A percentile compares a stretch with the other conserved stretches of the same genome.
phyloP scores from a whole-genome alignment of 2,888 invertebrate species.

The Mythimna impura region DNA sequence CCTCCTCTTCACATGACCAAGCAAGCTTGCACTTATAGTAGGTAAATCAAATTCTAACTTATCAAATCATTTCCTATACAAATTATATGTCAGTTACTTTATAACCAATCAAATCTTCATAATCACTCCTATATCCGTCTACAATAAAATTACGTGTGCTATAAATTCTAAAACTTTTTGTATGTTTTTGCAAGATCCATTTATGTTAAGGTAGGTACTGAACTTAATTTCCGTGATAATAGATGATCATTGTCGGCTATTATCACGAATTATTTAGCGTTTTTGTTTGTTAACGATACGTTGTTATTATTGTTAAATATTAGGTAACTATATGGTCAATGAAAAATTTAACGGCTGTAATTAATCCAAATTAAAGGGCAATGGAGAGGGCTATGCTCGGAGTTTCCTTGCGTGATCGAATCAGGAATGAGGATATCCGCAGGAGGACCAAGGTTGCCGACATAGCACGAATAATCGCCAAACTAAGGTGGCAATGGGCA shows the following conservation, averaged over 20 bases:
- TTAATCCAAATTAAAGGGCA: not conserved
- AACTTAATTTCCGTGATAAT: slow-evolving; percentile 41
- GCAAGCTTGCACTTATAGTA: not conserved
- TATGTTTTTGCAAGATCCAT: slow-evolving; percentile 42
- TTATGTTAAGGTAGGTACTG: slow-evolving; percentile 43
- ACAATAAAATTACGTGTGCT: slow-evolving; percentile 11
- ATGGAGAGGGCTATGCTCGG: too few species aligned
- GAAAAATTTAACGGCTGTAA: not conserved
- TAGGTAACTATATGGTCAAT: not conserved
- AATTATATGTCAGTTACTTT: not conserved
- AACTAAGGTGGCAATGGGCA: too few species aligned
- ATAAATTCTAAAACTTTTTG: slow-evolving; percentile 1
- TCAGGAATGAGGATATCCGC: too few species aligned
- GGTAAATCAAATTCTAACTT: slow-evolving; percentile 3
- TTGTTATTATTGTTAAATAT: slow-evolving; percentile 9
- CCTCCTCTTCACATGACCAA: too few species aligned
- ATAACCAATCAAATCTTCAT: slow-evolving; percentile 2
- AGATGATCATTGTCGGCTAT: slow-evolving; percentile 28
- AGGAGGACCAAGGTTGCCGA: too few species aligned
- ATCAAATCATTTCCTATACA: slow-evolving; percentile 7
- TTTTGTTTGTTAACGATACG: slow-evolving; percentile 46
- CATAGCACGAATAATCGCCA: too few species aligned
- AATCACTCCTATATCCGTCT: slow-evolving; percentile 12
- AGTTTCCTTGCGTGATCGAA: too few species aligned
- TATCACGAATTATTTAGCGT: slow-evolving; percentile 22